Base-by-base conservation (phyloP, 2,797 vertebrate species). In the Pangasius sanitwongsei region DNA sequence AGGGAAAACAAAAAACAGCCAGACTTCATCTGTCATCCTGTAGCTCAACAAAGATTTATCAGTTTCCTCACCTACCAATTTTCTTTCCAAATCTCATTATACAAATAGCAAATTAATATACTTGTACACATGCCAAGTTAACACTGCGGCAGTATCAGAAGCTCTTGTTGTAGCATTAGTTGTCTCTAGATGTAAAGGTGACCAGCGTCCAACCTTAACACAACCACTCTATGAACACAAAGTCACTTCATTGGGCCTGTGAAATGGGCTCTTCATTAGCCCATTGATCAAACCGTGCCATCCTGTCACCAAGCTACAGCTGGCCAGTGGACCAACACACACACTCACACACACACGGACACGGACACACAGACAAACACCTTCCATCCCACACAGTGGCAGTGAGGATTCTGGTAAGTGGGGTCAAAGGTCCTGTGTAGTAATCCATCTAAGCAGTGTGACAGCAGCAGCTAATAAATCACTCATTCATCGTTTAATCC, bases 401-500 rank as follows among this genome's bases (percentile, higher is more conserved):
- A 92, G 92, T 92, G 93, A 93, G 93, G 89, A 92, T 89, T 92
- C 95, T 96, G 94, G 95, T 95, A 96, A 96, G 96, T 96, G 95
- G 95, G 96, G 96, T 96, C 95, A 96, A 93, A 95, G 96, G 96
- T 96, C 90, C 90, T 94, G 94, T 96, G 96, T 96, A 96, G 96
- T 96, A 96, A 97, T 97, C 96, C 96, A 96, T 96, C 96, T 96
- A 96, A 96, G 94, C 96, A 95, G 95, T 92, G 89, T 96, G 96
- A 96, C 96, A 96, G 95, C 95, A 92, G 95, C 95, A 96, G 96
- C 96, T 96, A 97, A 97, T 97, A 97, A 97, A 97, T 97, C 96
- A 97, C 96, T 96, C 96, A 96, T 96, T 97, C 96, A 96, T 96
- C 93, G 93, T 96, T 96, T 96, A 96, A 96, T 96, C 96, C 95